These are phyloP conservation scores for Papilio dardanus DNA, from an alignment of 1,140 invertebrate species.

Conservation along the genomic window DNA sequence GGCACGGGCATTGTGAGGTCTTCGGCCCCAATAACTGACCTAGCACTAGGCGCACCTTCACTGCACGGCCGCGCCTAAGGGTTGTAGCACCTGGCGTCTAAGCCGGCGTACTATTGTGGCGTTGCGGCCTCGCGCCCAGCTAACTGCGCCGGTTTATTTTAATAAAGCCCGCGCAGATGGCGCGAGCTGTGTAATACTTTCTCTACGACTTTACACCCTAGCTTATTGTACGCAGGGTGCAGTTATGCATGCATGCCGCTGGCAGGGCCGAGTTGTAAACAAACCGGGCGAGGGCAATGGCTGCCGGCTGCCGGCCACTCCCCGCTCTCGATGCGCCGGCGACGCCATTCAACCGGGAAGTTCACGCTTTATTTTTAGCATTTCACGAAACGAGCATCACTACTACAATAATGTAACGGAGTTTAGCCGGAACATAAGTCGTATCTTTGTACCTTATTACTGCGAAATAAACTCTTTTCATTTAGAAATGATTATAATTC, in stretches of 20 bases:
- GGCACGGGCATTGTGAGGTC: conserved; percentile 54
- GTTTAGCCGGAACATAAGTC: conserved; percentile 37
- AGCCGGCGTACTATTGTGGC: conserved; percentile 61
- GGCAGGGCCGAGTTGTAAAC: conserved; percentile 72
- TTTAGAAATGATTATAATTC: neutral
- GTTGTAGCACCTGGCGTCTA: conserved; percentile 71
- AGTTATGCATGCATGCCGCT: conserved; percentile 49
- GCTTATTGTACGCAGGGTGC: conserved; percentile 56
- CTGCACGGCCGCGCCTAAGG: conserved; percentile 51
- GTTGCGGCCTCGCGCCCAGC: conserved; percentile 44
- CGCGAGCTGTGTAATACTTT: conserved; percentile 65
- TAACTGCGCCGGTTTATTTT: conserved; percentile 77
- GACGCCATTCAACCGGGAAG: conserved; percentile 81
- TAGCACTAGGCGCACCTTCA: conserved; percentile 68
- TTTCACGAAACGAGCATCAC: conserved; percentile 60
- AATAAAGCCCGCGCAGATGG: conserved; percentile 76
- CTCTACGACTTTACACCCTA: conserved; percentile 62
- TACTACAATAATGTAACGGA: conserved; percentile 57
- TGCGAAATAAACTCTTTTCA: neutral
- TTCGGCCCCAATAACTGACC: conserved; percentile 72
- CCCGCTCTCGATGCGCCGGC: conserved; percentile 69
- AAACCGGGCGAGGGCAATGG: conserved; percentile 80
- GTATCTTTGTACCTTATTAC: neutral
- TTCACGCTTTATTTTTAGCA: conserved; percentile 80
- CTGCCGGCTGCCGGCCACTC: conserved; percentile 74